Percentiles rank a stretch among this genome's conserved stretches.
phyloP scores from a whole-genome alignment of 2,113 vertebrate genomes.

The Elachura formosa region DNA sequence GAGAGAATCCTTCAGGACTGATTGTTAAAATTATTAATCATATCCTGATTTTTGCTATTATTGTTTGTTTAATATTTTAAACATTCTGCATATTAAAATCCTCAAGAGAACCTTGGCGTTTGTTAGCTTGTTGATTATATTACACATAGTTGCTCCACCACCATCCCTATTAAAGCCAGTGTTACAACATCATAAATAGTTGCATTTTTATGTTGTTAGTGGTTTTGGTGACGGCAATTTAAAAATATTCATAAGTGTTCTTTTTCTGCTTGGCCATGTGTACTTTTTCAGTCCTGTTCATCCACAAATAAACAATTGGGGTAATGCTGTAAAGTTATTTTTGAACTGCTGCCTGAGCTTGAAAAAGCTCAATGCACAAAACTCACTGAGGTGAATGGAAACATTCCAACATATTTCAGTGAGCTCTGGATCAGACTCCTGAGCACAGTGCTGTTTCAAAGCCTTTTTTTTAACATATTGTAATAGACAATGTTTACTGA shows the following conservation, averaged over 20 bases:
- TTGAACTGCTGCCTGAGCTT: conserved; percentile 33
- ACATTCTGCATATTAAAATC: conserved; percentile 5
- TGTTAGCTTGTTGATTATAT: conserved; percentile 5
- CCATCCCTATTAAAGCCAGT: background rate
- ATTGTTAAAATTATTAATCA: conserved; percentile 6
- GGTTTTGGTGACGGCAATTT: background rate
- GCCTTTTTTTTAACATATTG: background rate
- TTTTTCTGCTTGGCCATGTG: conserved; percentile 19
- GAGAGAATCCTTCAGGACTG: background rate
- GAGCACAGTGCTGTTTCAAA: background rate
- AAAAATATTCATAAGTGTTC: conserved; percentile 16
- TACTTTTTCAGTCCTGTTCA: background rate
- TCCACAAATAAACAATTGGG: conserved; percentile 46
- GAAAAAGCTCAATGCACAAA: conserved; percentile 22
- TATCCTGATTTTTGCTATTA: background rate
- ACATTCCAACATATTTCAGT: conserved; percentile 24
- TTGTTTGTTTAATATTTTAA: conserved; percentile 44
- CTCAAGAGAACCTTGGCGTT: background rate
- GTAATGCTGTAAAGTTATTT: conserved; percentile 21
- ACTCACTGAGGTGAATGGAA: conserved; percentile 24
- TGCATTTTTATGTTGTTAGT: conserved; percentile 32
- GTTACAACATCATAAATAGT: conserved; percentile 31
- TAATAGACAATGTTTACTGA: conserved; percentile 24
- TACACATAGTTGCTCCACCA: background rate
- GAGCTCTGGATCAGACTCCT: conserved; percentile 10